Conservation (phyloP, 2,113 vertebrate species). For the Chionis minor region DNA sequence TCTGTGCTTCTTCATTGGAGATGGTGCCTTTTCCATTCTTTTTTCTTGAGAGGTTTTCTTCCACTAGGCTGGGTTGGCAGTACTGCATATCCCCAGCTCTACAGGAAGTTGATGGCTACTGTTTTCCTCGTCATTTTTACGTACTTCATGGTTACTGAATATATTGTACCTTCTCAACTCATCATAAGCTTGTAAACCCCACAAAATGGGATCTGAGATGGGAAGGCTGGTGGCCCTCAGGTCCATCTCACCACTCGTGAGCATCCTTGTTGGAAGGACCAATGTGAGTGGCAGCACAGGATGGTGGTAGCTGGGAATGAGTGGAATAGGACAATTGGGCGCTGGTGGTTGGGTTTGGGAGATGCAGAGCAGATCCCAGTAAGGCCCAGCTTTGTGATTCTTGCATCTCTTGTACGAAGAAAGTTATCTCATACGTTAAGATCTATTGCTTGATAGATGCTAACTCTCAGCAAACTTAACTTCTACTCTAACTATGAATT, state of each 20-base stretch:
- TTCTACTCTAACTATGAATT: background rate
- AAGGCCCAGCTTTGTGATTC: background rate
- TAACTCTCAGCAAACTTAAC: background rate
- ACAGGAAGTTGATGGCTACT: background rate
- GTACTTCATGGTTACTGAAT: background rate
- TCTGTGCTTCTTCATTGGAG: fast-evolving
- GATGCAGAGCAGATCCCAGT: background rate
- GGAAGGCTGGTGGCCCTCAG: background rate
- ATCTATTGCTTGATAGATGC: background rate
- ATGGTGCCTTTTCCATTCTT: background rate
- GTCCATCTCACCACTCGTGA: background rate
- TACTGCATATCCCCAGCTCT: fast-evolving
- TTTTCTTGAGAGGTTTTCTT: background rate
- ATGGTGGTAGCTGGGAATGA: background rate
- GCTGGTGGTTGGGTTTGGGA: background rate
- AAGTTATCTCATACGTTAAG: background rate
- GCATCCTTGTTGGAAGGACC: fast-evolving
- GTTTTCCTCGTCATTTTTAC: background rate
- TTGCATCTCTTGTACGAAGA: background rate
- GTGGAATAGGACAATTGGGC: background rate
- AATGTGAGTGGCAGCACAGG: fast-evolving
- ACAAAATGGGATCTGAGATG: background rate
- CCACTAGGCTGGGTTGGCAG: background rate
- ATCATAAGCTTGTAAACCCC: background rate
- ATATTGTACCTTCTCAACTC: background rate